These are phyloP conservation scores for Drosophila dunni DNA, from an alignment of 1,140 invertebrate species.

Conservation along the genomic window DNA sequence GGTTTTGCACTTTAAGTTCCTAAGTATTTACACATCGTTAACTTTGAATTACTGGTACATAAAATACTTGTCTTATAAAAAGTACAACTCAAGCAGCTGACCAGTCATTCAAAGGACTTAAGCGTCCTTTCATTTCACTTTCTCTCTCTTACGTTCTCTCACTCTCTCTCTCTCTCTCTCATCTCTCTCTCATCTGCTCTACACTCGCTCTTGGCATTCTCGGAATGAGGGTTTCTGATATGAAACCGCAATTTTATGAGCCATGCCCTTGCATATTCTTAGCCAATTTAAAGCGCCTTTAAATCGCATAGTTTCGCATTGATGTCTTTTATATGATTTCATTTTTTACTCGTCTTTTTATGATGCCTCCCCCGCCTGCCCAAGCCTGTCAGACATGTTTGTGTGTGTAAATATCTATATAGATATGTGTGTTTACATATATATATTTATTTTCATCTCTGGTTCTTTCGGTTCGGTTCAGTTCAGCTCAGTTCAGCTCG, in stretches of 20 bases:
- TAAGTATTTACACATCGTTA: conserved; percentile 82
- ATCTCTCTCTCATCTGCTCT: neutral
- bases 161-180: neutral
- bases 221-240: conserved; percentile 26
- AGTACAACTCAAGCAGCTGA: conserved; percentile 1
- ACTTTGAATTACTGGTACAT: conserved; percentile 64
- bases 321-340: conserved; percentile 78
- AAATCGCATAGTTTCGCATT: conserved; percentile 77
- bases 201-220: conserved; percentile 1
- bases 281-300: conserved; percentile 75
- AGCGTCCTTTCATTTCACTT: neutral
- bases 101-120: conserved; percentile 25
- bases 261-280: conserved; percentile 76
- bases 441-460: conserved; percentile 58
- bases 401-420: neutral
- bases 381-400: neutral
- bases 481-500: conserved; percentile 17
- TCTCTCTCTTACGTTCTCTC: neutral
- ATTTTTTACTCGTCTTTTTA: conserved; percentile 53
- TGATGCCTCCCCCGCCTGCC: conserved; percentile 4
- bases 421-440: conserved; percentile 28
- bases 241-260: conserved; percentile 74
- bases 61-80: conserved; percentile 31
- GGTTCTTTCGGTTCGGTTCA: conserved; percentile 11
- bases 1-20: conserved; percentile 62